Base-by-base conservation (phyloP, 2,888 invertebrate genomes). In the Galeruca laticollis region DNA sequence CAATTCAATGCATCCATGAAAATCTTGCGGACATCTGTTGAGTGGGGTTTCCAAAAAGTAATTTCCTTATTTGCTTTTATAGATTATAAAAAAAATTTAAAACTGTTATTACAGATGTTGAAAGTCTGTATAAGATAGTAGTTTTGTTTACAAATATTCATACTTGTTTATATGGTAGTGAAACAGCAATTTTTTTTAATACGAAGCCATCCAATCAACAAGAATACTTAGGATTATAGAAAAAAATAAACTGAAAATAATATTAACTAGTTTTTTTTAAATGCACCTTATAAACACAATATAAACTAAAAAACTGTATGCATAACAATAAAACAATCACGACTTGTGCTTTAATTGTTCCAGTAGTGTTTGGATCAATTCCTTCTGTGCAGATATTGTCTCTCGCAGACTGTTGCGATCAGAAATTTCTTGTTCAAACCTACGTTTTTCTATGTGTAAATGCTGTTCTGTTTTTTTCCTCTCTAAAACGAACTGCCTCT, bases 391-490 rank as follows among this genome's bases (percentile, higher is more conserved):
- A 11, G 47, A 47, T 5, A 47, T 47, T 47, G 47, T 47, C 47
- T 47, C 47, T 47, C n/a, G 9, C 47, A 47, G 47, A n/a, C n/a
- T n/a, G n/a, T n/a, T n/a, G n/a, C n/a, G n/a, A n/a, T n/a, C n/a
- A n/a, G n/a, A n/a, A n/a, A 47, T n/a, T 47, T 47, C 47, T n/a
- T 11, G 4, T 47, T 8, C 47, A 47, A 9, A 37, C 37, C 37
- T 37, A n/a, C n/a, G n/a, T 37, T 37, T 37, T 37, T 37, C 37
- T 37, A 37, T 11, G n/a, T 47, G 11, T 47, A n/a, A n/a, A 8
- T 47, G 47, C 47, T 47, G 47, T 47, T 47, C 47, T 47, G 47
- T 47, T 47, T 47, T n/a, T 47, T 47, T 47, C 47, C n/a, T 47
- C 11, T 47, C 9, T n/a, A 47, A 13, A 15, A 11, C n/a, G n/a